Evolutionary conservation across 2,888 invertebrate genomes (phyloP).

Genomic region (Nephrotoma appendiculata): DNA sequence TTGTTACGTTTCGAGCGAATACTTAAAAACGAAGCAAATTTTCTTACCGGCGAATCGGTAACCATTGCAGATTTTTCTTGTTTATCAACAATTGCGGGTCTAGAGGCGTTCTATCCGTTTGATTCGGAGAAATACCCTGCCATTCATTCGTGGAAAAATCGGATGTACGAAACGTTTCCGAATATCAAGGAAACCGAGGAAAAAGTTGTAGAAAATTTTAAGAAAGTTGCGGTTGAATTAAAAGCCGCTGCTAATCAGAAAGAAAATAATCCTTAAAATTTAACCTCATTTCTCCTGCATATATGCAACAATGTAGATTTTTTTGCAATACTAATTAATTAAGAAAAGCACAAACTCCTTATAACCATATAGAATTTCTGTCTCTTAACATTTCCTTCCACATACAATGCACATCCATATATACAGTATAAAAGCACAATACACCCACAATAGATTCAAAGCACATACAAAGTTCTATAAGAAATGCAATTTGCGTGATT

Average conservation of each 20-base stretch:
- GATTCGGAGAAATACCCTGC: neutral
- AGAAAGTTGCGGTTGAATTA: neutral
- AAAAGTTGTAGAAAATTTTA: neutral
- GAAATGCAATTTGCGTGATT: neutral
- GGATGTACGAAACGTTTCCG: neutral
- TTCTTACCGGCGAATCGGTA: neutral
- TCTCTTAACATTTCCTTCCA: neutral
- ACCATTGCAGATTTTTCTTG: neutral
- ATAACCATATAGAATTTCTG: neutral
- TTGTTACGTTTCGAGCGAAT: neutral
- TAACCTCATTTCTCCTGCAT: neutral
- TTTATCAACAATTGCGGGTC: neutral
- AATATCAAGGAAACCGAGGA: neutral
- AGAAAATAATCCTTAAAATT: neutral
- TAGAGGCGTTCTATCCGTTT: neutral
- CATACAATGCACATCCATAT: too few species aligned
- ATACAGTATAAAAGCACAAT: neutral
- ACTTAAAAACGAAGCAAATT: neutral
- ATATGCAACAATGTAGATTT: neutral
- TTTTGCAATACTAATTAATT: neutral
- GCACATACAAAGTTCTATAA: neutral
- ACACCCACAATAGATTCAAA: neutral
- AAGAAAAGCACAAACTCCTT: neutral
- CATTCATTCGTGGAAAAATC: neutral
- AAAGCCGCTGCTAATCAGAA: neutral